phyloP scores from a whole-genome alignment of 2,113 vertebrate genomes.

The Aegithalos caudatus region DNA sequence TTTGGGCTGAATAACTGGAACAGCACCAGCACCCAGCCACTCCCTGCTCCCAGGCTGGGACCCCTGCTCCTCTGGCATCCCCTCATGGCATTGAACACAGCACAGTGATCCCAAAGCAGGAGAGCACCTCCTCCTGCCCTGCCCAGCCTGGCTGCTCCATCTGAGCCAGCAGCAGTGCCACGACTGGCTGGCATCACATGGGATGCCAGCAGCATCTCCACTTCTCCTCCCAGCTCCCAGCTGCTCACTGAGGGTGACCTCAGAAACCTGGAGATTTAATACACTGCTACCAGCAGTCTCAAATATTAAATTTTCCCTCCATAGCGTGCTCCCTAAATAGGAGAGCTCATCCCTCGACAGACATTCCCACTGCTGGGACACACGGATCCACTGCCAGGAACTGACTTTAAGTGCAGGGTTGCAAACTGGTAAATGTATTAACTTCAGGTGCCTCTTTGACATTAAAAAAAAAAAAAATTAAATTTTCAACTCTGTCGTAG shows the following conservation, averaged over 20 bases:
- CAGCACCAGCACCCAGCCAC: background rate
- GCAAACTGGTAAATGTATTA: constrained; percentile 31
- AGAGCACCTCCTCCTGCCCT: background rate
- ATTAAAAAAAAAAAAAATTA: background rate
- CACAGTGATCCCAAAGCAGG: background rate
- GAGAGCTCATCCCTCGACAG: background rate
- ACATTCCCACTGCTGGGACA: background rate
- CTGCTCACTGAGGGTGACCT: background rate
- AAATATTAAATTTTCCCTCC: constrained; percentile 13
- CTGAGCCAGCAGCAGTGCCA: accelerated
- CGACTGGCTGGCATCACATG: accelerated
- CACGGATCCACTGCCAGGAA: background rate
- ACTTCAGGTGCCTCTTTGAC: background rate
- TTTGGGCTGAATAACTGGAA: background rate
- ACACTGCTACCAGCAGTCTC: background rate
- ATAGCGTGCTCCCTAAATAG: background rate
- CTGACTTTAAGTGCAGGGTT: background rate
- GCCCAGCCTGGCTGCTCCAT: background rate
- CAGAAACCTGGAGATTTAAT: constrained; percentile 4
- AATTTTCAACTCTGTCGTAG: background rate
- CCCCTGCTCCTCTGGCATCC: background rate
- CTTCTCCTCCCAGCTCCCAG: background rate
- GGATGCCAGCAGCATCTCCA: background rate
- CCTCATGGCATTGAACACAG: background rate
- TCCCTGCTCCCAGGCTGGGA: background rate